Evolutionary conservation across 2,113 vertebrate species (phyloP).

Genomic region (Mesoclemmys tuberculata): DNA sequence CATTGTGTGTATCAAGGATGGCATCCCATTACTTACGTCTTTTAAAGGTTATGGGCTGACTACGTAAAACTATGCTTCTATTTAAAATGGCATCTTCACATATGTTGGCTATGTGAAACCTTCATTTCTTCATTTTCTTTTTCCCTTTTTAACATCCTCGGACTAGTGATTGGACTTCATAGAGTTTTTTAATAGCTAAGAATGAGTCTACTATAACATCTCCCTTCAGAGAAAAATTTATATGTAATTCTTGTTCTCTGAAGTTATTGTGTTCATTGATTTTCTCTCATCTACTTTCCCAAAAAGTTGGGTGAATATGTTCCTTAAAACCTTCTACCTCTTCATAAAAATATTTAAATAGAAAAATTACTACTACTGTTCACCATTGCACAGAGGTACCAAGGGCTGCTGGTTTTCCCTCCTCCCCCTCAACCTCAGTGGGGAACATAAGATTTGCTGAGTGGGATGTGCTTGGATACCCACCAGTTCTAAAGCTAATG

Average conservation of each 20-base stretch:
- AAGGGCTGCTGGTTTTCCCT: neutral
- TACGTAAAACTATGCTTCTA: neutral
- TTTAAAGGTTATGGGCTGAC: neutral
- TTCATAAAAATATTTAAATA: neutral
- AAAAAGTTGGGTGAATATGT: neutral
- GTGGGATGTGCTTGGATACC: accelerated
- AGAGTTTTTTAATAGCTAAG: neutral
- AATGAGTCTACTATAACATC: neutral
- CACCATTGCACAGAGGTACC: neutral
- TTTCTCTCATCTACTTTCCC: neutral
- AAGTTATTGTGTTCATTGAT: neutral
- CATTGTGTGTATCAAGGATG: neutral
- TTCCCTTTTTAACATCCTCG: neutral
- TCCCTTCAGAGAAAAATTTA: neutral
- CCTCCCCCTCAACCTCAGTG: neutral
- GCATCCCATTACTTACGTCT: neutral
- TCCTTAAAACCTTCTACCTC: neutral
- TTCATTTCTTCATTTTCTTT: neutral
- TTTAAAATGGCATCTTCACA: neutral
- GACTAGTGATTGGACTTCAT: neutral
- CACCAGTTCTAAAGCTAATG: neutral
- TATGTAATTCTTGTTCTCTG: neutral
- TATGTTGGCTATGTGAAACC: neutral
- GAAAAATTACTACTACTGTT: neutral
- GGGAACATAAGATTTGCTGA: neutral